Evolutionary conservation across 2,113 vertebrate species (phyloP), one percentile per base, ranked within the genome.

Genomic region (Chamaetylas fuelleborni): DNA sequence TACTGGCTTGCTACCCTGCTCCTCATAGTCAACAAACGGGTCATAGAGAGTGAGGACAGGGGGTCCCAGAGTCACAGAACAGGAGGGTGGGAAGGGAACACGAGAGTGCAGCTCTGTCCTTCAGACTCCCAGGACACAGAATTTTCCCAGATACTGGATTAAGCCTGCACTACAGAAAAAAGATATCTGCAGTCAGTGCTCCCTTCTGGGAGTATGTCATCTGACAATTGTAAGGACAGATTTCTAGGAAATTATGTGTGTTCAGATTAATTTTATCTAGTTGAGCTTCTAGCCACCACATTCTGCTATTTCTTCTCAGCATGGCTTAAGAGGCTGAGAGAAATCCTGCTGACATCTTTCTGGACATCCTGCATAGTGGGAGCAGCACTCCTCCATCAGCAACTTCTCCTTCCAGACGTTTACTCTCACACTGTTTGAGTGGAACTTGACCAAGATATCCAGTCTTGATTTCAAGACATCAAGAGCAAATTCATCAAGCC

Each of bases 381-480:
- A 93, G 31, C 62, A 65, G 54, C 29, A 74, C 36, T 61, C 65
- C 43, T 82, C 62, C 56, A 45, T 18, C 54, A 81, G 71, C 64
- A 67, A 20, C 51, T 83, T 66, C 83, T 79, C 61, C 28, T 69
- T 62, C 51, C 51, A 73, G 33, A 15, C 69, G 14, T 94, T 70
- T 23, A 42, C 33, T 78, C 24, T 58, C 76, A 86, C 1, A 1
- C 17, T 67, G 15, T 53, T 85, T 25, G 56, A 92, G 19, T 2
- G 20, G 82, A 88, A 82, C 50, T 67, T 82, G 17, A 92, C 31
- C 34, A 81, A 89, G 72, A 79, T 19, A 92, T 13, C n/a, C 61
- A 81, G 80, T 74, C 86, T 51, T 74, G 72, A 88, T 81, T 92
- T 93, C 56, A 86, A 91, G 83, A 57, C 65, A 79, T 69, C 60